A percentile compares a stretch with the other conserved stretches of the same genome.
Conservation (phyloP, 2,888 invertebrate genomes). For the Petrolisthes cinctipes region DNA sequence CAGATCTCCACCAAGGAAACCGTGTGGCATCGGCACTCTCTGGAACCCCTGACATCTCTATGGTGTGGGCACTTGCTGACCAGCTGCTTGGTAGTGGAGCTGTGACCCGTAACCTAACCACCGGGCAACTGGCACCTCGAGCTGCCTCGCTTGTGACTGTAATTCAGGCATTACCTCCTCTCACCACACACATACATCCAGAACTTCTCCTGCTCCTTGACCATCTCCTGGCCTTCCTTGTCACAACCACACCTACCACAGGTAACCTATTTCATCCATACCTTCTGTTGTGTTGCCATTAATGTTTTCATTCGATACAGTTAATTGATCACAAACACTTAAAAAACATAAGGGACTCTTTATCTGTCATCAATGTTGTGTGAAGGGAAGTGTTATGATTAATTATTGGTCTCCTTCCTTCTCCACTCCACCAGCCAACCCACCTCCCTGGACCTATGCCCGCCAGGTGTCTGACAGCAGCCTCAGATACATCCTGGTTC, state of each 20-base stretch:
- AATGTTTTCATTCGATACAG: no score
- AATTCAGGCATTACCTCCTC: slow-evolving; percentile 23
- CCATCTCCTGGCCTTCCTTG: slow-evolving; percentile 47
- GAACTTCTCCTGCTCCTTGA: slow-evolving; percentile 36
- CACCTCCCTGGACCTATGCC: slow-evolving; percentile 49
- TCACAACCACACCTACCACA: slow-evolving; percentile 3
- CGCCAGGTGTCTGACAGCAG: slow-evolving; percentile 30
- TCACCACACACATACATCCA: slow-evolving; percentile 33
- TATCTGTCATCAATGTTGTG: no score
- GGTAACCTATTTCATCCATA: slow-evolving; percentile 9
- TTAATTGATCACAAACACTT: no score
- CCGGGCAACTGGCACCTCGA: neutral
- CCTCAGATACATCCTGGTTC: slow-evolving; percentile 24
- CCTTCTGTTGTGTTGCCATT: no score
- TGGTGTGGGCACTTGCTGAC: slow-evolving; percentile 44
- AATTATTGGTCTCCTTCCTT: neutral
- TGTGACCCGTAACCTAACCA: slow-evolving; percentile 20
- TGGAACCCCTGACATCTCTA: slow-evolving; percentile 19
- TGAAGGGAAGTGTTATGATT: no score
- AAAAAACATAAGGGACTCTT: no score
- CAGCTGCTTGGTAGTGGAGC: slow-evolving; percentile 42
- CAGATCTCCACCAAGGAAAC: slow-evolving; percentile 27
- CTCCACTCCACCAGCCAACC: slow-evolving; percentile 13
- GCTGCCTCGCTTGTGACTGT: slow-evolving; percentile 16
- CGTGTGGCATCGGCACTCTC: slow-evolving; percentile 34